A percentile compares a stretch with the other conserved stretches of the same genome.
Evolutionary conservation across 2,113 vertebrate genomes (phyloP).

Genomic region (Arenaria interpres): DNA sequence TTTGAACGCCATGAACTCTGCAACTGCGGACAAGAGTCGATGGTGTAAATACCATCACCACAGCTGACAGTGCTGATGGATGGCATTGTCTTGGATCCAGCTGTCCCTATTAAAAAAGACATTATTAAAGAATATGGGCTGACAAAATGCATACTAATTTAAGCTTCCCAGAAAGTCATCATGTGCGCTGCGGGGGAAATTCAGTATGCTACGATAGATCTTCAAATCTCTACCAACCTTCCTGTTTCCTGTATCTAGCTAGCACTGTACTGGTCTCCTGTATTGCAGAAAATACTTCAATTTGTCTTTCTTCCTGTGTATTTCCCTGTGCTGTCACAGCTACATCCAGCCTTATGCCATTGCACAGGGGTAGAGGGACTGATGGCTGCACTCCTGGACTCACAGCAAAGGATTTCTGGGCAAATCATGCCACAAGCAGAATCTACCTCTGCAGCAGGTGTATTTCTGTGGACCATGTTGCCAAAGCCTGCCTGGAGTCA

Average conservation of each 20-base stretch:
- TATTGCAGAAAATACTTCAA: not conserved
- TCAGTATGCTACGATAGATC: not conserved
- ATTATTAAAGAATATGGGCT: not conserved
- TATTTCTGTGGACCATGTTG: not conserved
- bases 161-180: not conserved
- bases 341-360: not conserved
- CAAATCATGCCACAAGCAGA: not conserved
- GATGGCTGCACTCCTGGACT: not conserved
- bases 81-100: not conserved
- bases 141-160: not conserved
- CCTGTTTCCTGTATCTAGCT: not conserved
- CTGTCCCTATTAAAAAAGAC: not conserved
- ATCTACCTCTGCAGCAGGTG: not conserved
- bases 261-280: not conserved
- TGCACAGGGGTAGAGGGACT: not conserved
- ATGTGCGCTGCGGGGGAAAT: rapidly evolving
- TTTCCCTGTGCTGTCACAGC: not conserved
- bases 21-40: not conserved
- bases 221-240: not conserved
- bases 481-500: not conserved
- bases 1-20: not conserved
- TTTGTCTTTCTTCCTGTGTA: not conserved
- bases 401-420: not conserved
- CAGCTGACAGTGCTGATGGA: not conserved
- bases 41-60: not conserved